Evolutionary conservation across 2,113 vertebrate species (phyloP).

Genomic region (Hyperopisus bebe): DNA sequence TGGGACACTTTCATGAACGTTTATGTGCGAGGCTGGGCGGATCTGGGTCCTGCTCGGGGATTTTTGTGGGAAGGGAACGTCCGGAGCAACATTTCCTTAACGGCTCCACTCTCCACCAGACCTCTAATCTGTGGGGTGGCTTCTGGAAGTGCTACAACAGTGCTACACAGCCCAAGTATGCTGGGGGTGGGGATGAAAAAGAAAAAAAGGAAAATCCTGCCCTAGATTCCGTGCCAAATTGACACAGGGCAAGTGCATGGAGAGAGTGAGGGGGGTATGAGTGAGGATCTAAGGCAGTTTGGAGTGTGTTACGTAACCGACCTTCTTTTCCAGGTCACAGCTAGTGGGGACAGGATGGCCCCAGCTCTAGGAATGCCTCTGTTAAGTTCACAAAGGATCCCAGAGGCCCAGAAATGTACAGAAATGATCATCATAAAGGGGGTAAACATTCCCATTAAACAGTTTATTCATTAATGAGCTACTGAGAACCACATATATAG

Average conservation of each 20-base stretch:
- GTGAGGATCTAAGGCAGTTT: slow-evolving; percentile 44
- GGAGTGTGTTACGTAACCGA: slow-evolving; percentile 53
- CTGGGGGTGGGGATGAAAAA: not conserved
- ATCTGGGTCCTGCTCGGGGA: not conserved
- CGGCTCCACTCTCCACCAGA: not conserved
- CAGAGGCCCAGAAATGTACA: not conserved
- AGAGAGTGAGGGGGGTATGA: slow-evolving; percentile 36
- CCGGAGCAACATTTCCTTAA: not conserved
- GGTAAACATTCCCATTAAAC: not conserved
- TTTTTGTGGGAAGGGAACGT: not conserved
- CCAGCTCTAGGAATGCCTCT: not conserved
- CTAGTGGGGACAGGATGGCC: slow-evolving; percentile 16
- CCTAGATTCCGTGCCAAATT: slow-evolving; percentile 53
- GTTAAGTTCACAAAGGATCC: not conserved
- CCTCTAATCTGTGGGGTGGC: not conserved
- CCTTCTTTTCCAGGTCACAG: slow-evolving; percentile 47
- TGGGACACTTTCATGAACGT: not conserved
- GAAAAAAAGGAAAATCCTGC: slow-evolving; percentile 56
- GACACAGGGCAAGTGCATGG: slow-evolving; percentile 47
- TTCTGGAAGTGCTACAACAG: not conserved
- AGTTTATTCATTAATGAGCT: not conserved
- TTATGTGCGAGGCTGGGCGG: not conserved
- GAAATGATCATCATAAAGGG: not conserved
- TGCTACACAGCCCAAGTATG: not conserved
- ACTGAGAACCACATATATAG: not conserved